phyloP scores from a whole-genome alignment of 2,888 invertebrate genomes.

The Patella caerulea region DNA sequence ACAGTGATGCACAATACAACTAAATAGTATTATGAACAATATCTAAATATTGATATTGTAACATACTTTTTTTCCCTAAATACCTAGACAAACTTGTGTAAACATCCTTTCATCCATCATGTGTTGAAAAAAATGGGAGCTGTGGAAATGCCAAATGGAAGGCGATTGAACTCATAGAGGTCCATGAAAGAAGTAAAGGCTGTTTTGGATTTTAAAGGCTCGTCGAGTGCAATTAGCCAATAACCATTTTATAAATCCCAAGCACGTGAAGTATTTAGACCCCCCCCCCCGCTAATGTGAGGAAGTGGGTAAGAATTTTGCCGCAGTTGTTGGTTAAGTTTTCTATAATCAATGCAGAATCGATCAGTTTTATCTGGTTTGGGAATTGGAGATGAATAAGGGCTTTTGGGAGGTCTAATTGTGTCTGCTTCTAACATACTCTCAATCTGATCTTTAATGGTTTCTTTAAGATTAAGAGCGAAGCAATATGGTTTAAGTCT shows the following conservation, averaged over 20 bases:
- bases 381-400: background rate
- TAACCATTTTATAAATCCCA: constrained; percentile 20
- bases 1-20: too few relatives aligned
- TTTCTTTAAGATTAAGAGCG: background rate
- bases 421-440: background rate
- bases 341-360: background rate
- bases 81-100: too few relatives aligned
- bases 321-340: constrained; percentile 1
- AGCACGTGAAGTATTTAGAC: constrained; percentile 1
- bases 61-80: too few relatives aligned
- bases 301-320: constrained; percentile 14
- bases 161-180: constrained; percentile 13
- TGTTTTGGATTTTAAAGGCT: constrained; percentile 14
- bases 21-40: too few relatives aligned
- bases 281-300: constrained; percentile 8
- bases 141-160: constrained; percentile 20
- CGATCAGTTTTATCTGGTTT: background rate
- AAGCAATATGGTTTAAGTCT: constrained; percentile 12
- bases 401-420: background rate
- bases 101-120: constrained; percentile 18
- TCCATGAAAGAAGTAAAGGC: constrained; percentile 16
- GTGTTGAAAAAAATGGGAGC: background rate
- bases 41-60: too few relatives aligned
- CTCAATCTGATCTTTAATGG: background rate
- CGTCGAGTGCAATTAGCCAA: constrained; percentile 19